Base-by-base conservation (phyloP, 2,797 vertebrate species). In the Crocodylus rhombifer region DNA sequence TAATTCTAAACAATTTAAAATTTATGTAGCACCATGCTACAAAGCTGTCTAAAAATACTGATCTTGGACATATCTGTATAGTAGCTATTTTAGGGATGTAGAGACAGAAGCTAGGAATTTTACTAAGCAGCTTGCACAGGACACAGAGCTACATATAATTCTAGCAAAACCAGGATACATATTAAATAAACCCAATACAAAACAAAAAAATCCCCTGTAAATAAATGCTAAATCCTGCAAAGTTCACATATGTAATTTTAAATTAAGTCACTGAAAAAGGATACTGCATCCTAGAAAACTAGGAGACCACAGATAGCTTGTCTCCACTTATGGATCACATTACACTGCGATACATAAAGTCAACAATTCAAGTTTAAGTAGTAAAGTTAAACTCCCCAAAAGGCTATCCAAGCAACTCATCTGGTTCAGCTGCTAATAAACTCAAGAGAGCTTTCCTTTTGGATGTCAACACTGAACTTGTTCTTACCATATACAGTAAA, bases 401-500 rank as follows among this genome's bases (percentile, higher is more conserved):
- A 95, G 90, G 96, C 71, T 96, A 97, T 95, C 89, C 93, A 84
- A 28, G 63, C 74, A 81, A 87, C 85, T 93, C 86, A 95, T 94
- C 76, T 93, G 83, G 81, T 87, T 82, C 86, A 93, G 88, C 69
- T 94, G 85, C 94, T 95, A 95, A 71, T 79, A 86, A 30, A 92
- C 30, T 67, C 3, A 95, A 94, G 36, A 21, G 71, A 71, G 30
- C 4, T 89, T 55, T 42, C 86, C 76, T 92, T 94, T 93, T 5
- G 88, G 84, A 95, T 84, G 82, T 77, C 90, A 90, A 94, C 84
- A 91, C 28, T 89, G 81, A 96, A 62, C 77, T 67, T 57, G 8
- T 80, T 95, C 95, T 97, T 92, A 94, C 95, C 95, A 97, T 95
- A 97, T 88, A 97, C 74, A 96, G 95, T 97, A 95, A 97, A 90